Conservation (phyloP, 2,113 vertebrate species). For the Oreocharis arfaki region DNA sequence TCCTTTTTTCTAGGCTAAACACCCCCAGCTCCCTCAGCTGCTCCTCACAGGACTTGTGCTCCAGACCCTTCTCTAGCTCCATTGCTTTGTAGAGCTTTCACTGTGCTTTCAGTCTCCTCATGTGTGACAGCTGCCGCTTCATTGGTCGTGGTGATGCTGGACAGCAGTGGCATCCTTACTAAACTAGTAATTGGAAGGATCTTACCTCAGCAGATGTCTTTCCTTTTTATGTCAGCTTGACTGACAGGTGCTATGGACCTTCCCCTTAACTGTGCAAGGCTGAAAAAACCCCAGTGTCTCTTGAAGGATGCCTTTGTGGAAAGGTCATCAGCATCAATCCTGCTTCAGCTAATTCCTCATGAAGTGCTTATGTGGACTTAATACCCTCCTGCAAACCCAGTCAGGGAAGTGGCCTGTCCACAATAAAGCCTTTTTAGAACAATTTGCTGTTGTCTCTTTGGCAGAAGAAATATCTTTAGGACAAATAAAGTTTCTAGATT, state of each 20-base stretch:
- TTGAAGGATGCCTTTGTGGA: not conserved
- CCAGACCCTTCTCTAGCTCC: not conserved
- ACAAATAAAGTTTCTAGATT: not conserved
- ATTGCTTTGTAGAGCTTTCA: not conserved
- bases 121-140: not conserved
- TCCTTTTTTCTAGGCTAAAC: not conserved
- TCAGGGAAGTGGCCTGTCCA: not conserved
- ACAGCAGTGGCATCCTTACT: not conserved
- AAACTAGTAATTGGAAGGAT: not conserved
- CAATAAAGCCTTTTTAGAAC: not conserved
- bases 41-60: not conserved
- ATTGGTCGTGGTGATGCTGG: not conserved
- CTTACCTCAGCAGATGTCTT: not conserved
- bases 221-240: not conserved
- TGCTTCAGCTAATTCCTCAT: not conserved
- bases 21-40: no score
- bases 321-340: not conserved
- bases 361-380: not conserved
- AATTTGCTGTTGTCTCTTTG: not conserved
- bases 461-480: not conserved
- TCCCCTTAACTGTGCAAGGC: not conserved
- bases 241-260: not conserved
- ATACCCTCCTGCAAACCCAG: not conserved
- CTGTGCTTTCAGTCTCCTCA: not conserved
- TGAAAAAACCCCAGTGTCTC: accelerated